These are phyloP conservation scores for Myiopsitta monachus DNA, from an alignment of 2,113 vertebrate genomes.

Conservation along the genomic window DNA sequence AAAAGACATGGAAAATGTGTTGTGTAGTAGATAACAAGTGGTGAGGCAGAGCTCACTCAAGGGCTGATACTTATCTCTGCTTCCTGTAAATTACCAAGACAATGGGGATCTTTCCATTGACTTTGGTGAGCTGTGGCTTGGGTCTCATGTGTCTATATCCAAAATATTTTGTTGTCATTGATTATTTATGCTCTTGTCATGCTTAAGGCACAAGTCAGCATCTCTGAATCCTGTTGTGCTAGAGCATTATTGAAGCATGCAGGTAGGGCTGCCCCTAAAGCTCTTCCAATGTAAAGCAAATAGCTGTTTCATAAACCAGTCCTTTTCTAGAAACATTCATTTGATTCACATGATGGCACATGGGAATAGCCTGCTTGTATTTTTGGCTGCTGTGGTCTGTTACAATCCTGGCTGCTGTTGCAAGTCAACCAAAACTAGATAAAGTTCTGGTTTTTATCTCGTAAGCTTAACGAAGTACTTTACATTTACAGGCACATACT, in stretches of 20 bases:
- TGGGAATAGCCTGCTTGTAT: not conserved
- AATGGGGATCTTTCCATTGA: not conserved
- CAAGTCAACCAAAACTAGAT: not conserved
- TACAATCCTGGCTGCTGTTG: not conserved
- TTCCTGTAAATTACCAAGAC: not conserved
- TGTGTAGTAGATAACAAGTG: constrained; percentile 54
- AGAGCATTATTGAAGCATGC: not conserved
- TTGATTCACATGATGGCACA: not conserved
- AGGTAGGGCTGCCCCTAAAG: not conserved
- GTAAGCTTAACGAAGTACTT: not conserved
- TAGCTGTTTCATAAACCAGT: not conserved
- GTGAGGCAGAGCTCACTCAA: constrained; percentile 42
- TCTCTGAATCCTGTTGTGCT: not conserved
- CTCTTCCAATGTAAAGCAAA: not conserved
- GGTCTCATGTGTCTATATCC: not conserved
- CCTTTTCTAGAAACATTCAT: not conserved
- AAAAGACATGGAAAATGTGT: constrained; percentile 69
- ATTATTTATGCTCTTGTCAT: constrained; percentile 15
- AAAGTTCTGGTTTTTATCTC: not conserved
- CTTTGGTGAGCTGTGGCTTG: not conserved
- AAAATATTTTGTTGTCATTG: not conserved
- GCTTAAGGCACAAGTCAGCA: not conserved
- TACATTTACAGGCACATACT: not conserved
- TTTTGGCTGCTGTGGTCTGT: not conserved
- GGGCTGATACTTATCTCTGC: not conserved